phyloP scores from a whole-genome alignment of 2,113 vertebrate species.

The Eulacestoma nigropectus region DNA sequence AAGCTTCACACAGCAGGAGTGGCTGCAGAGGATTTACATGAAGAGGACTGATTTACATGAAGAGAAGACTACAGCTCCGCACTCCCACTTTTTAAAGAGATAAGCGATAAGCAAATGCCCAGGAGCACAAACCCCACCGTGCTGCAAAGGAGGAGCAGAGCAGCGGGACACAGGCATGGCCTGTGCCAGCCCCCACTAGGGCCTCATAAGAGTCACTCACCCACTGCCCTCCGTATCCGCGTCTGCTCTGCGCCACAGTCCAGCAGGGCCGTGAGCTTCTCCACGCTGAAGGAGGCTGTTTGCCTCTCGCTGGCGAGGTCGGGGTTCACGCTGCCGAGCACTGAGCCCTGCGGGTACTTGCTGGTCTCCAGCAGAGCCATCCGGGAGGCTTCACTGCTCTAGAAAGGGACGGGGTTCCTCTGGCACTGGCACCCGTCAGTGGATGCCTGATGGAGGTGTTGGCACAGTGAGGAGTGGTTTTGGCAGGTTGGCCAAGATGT shows the following conservation, averaged over 20 bases:
- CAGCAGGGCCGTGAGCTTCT: slow-evolving; percentile 66
- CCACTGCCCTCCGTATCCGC: slow-evolving; percentile 46
- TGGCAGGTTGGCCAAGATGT: not conserved
- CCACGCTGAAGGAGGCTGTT: slow-evolving; percentile 55
- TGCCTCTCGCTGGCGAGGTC: slow-evolving; percentile 67
- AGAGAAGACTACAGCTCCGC: not conserved
- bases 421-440: not conserved
- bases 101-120: not conserved
- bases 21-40: not conserved
- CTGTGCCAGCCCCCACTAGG: not conserved
- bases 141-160: not conserved
- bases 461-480: not conserved
- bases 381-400: not conserved
- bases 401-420: not conserved
- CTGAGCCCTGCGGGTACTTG: not conserved
- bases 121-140: not conserved
- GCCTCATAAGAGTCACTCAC: slow-evolving; percentile 31
- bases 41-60: not conserved
- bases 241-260: slow-evolving; percentile 54
- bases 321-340: slow-evolving; percentile 36
- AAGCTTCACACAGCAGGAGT: not conserved
- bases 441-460: not conserved
- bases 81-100: not conserved
- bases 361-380: slow-evolving; percentile 47
- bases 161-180: rapidly evolving